Percentiles rank a stretch among this genome's conserved stretches.
Evolutionary conservation across 2,888 invertebrate genomes (phyloP).

Genomic region (Alcis repandata): DNA sequence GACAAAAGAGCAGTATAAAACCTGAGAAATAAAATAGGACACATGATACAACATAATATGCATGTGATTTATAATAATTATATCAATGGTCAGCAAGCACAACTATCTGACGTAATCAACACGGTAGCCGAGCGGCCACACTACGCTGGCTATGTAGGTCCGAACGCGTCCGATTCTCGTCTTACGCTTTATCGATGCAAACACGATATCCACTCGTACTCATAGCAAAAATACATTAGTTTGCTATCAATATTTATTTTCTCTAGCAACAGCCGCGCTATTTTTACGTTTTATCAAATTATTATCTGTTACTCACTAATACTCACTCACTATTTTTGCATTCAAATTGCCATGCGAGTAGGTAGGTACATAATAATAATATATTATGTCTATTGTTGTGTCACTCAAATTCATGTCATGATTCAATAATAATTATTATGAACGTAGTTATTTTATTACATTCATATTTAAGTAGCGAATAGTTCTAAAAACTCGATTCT

Average conservation of each 20-base stretch:
- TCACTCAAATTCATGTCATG: slow-evolving; percentile 35
- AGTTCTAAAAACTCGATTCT: slow-evolving; percentile 78
- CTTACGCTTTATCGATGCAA: slow-evolving; percentile 51
- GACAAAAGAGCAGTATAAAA: not conserved
- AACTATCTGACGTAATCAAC: slow-evolving; percentile 70
- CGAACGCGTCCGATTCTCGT: slow-evolving; percentile 52
- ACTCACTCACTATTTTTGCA: slow-evolving; percentile 21
- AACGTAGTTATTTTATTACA: slow-evolving; percentile 35
- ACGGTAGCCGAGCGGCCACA: slow-evolving; percentile 68
- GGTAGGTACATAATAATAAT: no score
- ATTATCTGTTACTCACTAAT: slow-evolving; percentile 4
- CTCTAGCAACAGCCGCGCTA: slow-evolving; percentile 24
- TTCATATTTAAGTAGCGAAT: slow-evolving; percentile 60
- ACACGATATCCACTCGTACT: slow-evolving; percentile 37
- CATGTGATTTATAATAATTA: slow-evolving; percentile 19
- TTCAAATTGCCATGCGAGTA: slow-evolving; percentile 42
- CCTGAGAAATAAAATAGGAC: not conserved
- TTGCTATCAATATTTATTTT: slow-evolving; percentile 4
- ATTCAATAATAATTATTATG: slow-evolving; percentile 19
- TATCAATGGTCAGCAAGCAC: slow-evolving; percentile 39
- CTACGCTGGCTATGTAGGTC: slow-evolving; percentile 77
- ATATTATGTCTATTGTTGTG: slow-evolving; percentile 43
- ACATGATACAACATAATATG: slow-evolving; percentile 7
- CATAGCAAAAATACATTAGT: slow-evolving; percentile 26
- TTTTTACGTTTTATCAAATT: slow-evolving; percentile 7